Evolutionary conservation across 2,113 vertebrate genomes (phyloP), one percentile per base, ranked within the genome.

Genomic region (Oryzias javanicus): DNA sequence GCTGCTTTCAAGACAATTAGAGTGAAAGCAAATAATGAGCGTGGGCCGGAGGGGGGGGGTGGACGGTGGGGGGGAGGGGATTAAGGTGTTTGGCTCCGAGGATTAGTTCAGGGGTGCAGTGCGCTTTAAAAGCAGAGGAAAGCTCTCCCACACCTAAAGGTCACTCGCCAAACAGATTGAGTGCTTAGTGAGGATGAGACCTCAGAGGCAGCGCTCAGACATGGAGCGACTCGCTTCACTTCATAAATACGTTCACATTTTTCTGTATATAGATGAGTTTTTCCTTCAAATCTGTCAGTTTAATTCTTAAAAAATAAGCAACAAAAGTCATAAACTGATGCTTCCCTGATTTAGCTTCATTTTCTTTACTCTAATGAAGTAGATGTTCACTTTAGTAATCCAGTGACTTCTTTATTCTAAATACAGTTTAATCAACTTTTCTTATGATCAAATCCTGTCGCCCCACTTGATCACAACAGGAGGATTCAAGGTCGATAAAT

Each of bases 111-210:
- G 48, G 76, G 74, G 67, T 71, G 58, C 65, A 49, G 76, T 66
- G 74, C 7, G 42, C 72, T 80, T 83, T 67, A 73, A 83, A 83
- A 82, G 76, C 67, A 53, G 19, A 48, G 61, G 78, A 80, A 89
- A 88, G 80, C 84, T 78, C 80, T 71, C 40, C 74, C 62, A 72
- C 74, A 76, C 81, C 71, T 63, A 81, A 84, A 86, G 86, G 83
- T 87, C 82, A 79, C 67, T 80, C 67, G 59, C 69, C 80, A 78
- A 87, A 82, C 80, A 83, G 79, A 87, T 71, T 78, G 83, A 85
- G 78, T 76, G 75, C 78, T 85, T 78, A 76, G 67, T 54, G 47
- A 72, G 76, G 77, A 85, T 80, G 68, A 67, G 78, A 80, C 66
- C 61, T 71, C n/a, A 63, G 67, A 16, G 49, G 57, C 46, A 55